Evolutionary conservation across 2,888 invertebrate species (phyloP), one percentile per base, ranked within the genome.

Genomic region (Agrochola macilenta): DNA sequence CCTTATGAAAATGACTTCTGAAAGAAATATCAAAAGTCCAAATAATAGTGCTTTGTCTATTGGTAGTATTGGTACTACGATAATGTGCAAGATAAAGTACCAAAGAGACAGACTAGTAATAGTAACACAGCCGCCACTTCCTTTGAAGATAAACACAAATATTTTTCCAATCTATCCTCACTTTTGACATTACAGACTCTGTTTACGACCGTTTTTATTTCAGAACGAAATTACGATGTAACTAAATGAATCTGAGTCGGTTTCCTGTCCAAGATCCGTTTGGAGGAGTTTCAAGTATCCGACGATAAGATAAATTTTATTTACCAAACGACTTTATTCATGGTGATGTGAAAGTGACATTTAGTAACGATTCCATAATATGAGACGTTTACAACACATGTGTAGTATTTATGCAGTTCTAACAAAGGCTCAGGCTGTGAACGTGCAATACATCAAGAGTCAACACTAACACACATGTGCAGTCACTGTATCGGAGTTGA

Each of bases 231-330:
- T 89, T 88, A 88, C 84, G 86, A 86, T 81, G 85, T 85, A 89
- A 93, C 90, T 91, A 92, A 92, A 90, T 89, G 86, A 89, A 91
- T 90, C 83, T 76, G 70, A 81, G 81, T 81, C 83, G 85, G 88
- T 90, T 90, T 91, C 90, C 89, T 88, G 88, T 85, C 74, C 60
- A 79, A 78, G 79, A 83, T 88, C 80, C 84, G 85, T 75, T 85
- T 70, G 43, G 73, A 75, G 68, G 76, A 78, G 83, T 65, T 78
- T 69, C 72, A 77, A 69, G 73, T 72, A 69, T 79, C 35, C 46
- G 73, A 69, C 64, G 78, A 74, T 60, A 72, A 52, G 81, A 84
- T 84, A 77, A 74, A 81, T 69, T 80, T 76, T 69, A 69, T 84
- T 84, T 81, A 78, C 46, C 7, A 52, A 71, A 77, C 57, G 66